phyloP scores from a whole-genome alignment of 2,113 vertebrate genomes.

The Azemiops feae region DNA sequence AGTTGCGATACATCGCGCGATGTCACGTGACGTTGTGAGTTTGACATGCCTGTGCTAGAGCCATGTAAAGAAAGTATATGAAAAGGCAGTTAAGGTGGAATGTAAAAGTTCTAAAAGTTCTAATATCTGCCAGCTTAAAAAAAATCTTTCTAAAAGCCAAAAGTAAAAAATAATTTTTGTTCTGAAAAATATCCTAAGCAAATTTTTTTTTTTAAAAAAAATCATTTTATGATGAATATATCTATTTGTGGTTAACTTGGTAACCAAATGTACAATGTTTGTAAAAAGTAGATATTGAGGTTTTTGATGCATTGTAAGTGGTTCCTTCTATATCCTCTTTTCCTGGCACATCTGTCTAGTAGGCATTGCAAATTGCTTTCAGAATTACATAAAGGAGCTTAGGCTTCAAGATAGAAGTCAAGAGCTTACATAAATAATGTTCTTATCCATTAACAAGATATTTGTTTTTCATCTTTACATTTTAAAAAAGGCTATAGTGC shows the following conservation, averaged over 20 bases:
- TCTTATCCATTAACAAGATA: constrained; percentile 34
- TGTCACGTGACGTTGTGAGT: no score
- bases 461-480: constrained; percentile 27
- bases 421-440: constrained; percentile 41
- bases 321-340: not conserved
- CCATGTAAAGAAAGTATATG: not conserved
- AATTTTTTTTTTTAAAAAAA: constrained; percentile 44
- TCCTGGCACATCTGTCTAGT: constrained; percentile 14
- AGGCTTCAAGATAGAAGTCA: constrained; percentile 41
- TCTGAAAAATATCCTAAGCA: constrained; percentile 35
- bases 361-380: constrained; percentile 35
- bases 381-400: constrained; percentile 38
- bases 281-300: constrained; percentile 4
- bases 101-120: not conserved
- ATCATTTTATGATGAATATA: constrained; percentile 40
- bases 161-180: not conserved
- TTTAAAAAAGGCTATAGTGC: not conserved
- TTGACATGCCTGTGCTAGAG: no score
- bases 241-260: constrained; percentile 62
- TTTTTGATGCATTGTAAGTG: constrained; percentile 8
- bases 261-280: constrained; percentile 37
- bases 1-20: no score
- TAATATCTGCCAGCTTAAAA: not conserved
- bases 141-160: not conserved
- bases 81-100: not conserved